Base-by-base conservation (phyloP, 2,888 invertebrate genomes). In the Drosophila leonis region DNA sequence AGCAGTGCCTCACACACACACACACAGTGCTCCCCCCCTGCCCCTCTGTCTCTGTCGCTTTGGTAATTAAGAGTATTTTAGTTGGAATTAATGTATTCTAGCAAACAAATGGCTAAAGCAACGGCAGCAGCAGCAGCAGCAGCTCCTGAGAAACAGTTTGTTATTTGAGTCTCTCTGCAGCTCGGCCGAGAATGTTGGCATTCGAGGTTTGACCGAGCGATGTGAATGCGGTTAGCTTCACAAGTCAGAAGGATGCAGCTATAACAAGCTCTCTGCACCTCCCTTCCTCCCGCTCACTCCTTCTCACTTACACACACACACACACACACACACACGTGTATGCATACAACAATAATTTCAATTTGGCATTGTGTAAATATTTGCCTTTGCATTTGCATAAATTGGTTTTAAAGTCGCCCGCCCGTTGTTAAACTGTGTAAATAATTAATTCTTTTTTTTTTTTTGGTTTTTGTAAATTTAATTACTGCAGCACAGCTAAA, bases 341-440 rank as follows among this genome's bases (percentile, higher is more conserved):
- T 15, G 37, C 20, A 15, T 12, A 48, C 41, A 39, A 65, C 59
- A 85, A 81, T 73, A 68, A 81, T 88, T 88, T 80, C 81, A 72
- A 73, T 85, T 86, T 75, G 72, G 74, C 63, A 72, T 72, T 78
- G 78, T 65, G 79, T 71, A 88, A 84, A 84, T 88, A 76, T 76
- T 76, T 76, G 54, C 69, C 39, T 66, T 59, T 72, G 71, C 76
- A 83, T 80, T 74, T 83, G 71, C 78, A 80, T 74, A 83, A 85
- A 88, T 88, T 84, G 88, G 69, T 80, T 88, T 83, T 72, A 54
- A 71, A 68, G 63, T 78, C 72, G 65, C 63, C 68, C 66, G 52
- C 49, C 46, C 69, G 37, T 48, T 60, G 60, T 75, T 72, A 27
- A 63, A 56, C 59, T 73, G 66, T 57, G 73, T 85, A 74, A 83